Percentiles rank a stretch among this genome's conserved stretches.
Conservation (phyloP, 2,888 invertebrate species). For the Adineta ricciae region DNA sequence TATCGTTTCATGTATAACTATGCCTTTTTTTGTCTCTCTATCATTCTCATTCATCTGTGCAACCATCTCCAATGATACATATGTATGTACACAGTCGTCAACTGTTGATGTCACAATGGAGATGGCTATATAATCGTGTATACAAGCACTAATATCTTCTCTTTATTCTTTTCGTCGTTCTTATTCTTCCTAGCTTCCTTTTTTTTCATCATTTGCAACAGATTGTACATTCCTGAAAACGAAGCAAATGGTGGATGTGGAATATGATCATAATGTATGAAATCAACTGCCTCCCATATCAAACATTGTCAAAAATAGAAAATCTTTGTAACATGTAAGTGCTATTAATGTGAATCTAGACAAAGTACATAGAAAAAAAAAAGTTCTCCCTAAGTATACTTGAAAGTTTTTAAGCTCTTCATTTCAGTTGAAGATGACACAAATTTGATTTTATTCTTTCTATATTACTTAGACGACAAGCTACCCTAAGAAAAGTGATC, state of each 20-base stretch:
- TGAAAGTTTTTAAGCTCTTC: too few relatives aligned
- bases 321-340: not conserved
- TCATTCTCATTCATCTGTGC: not conserved
- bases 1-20: not conserved
- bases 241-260: too few relatives aligned
- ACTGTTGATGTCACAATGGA: not conserved
- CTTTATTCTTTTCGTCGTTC: not conserved
- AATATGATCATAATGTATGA: too few relatives aligned
- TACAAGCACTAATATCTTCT: not conserved
- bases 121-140: not conserved
- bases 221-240: too few relatives aligned
- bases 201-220: too few relatives aligned
- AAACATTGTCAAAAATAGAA: not conserved
- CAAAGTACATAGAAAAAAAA: not conserved
- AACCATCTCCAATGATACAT: not conserved
- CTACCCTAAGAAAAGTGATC: not conserved
- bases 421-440: too few relatives aligned
- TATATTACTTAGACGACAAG: not conserved
- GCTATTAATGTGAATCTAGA: not conserved
- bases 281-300: too few relatives aligned
- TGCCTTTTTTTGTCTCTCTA: not conserved
- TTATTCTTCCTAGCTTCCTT: too few relatives aligned
- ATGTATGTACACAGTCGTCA: not conserved
- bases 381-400: too few relatives aligned
- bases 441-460: not conserved